These are phyloP conservation scores for Enteromius unitaeniatus DNA, from an alignment of 2,797 vertebrate species.

Conservation along the genomic window DNA sequence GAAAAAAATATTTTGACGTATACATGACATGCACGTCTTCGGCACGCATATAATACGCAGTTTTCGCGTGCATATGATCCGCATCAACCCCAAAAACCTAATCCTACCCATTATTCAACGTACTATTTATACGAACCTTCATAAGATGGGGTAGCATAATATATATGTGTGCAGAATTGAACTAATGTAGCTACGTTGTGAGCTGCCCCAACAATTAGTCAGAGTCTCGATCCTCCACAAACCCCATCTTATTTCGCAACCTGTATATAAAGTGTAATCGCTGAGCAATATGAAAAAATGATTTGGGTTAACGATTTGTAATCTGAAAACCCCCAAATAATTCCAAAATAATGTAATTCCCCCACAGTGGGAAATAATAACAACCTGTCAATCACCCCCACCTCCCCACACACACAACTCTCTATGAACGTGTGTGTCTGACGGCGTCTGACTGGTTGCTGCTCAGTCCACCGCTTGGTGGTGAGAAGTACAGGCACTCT, in stretches of 20 bases:
- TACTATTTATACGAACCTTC: no score
- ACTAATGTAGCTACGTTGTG: neutral
- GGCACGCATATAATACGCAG: no score
- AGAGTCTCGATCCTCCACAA: neutral
- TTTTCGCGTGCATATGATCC: no score
- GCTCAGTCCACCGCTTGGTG: constrained; percentile 47
- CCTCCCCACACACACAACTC: constrained; percentile 13
- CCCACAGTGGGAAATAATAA: neutral
- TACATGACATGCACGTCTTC: no score
- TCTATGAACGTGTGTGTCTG: constrained; percentile 1
- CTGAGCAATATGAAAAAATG: neutral
- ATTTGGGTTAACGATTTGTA: neutral
- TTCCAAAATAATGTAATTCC: neutral
- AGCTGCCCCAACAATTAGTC: neutral
- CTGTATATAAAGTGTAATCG: neutral
- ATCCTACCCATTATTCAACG: no score
- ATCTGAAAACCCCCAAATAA: neutral
- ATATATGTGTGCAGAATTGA: neutral
- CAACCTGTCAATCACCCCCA: constrained; percentile 32
- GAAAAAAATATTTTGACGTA: no score
- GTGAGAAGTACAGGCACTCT: constrained; percentile 45
- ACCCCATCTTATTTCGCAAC: neutral
- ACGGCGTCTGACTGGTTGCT: constrained; percentile 38
- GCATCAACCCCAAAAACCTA: no score
- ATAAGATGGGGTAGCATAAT: neutral